Evolutionary conservation across 2,797 vertebrate genomes (phyloP).

Genomic region (Percopsis omiscomaycus): DNA sequence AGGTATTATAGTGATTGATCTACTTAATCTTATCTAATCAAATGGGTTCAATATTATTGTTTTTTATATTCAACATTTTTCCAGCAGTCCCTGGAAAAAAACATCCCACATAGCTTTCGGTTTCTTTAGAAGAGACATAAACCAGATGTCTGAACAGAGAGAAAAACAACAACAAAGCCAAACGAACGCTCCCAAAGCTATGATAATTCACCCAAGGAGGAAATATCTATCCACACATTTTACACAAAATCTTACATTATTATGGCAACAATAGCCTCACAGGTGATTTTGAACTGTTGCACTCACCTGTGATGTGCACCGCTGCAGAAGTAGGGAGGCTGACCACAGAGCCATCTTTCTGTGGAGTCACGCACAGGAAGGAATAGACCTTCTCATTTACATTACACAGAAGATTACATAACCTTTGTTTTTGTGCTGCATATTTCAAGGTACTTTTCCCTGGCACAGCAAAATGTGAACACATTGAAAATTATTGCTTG

Average conservation of each 20-base stretch:
- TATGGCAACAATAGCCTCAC: too few relatives aligned
- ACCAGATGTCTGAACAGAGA: conserved; percentile 52
- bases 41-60: too few relatives aligned
- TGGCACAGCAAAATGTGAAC: too few relatives aligned
- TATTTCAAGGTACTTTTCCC: too few relatives aligned
- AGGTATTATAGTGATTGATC: too few relatives aligned
- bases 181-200: conserved; percentile 42
- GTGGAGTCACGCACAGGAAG: conserved; percentile 27
- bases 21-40: too few relatives aligned
- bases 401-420: background rate
- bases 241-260: too few relatives aligned
- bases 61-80: too few relatives aligned
- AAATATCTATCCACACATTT: conserved; percentile 48
- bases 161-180: conserved; percentile 36
- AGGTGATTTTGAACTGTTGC: conserved; percentile 19
- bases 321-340: conserved; percentile 36
- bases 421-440: conserved; percentile 5
- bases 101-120: conserved; percentile 12
- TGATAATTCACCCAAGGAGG: conserved; percentile 56
- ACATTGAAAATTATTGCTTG: too few relatives aligned
- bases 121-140: conserved; percentile 30
- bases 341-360: conserved; percentile 48
- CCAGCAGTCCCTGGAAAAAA: conserved; percentile 4
- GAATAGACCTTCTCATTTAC: conserved; percentile 11
- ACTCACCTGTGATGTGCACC: conserved; percentile 58